Evolutionary conservation across 2,888 invertebrate species (phyloP).

Genomic region (Chrysina gloriosa): DNA sequence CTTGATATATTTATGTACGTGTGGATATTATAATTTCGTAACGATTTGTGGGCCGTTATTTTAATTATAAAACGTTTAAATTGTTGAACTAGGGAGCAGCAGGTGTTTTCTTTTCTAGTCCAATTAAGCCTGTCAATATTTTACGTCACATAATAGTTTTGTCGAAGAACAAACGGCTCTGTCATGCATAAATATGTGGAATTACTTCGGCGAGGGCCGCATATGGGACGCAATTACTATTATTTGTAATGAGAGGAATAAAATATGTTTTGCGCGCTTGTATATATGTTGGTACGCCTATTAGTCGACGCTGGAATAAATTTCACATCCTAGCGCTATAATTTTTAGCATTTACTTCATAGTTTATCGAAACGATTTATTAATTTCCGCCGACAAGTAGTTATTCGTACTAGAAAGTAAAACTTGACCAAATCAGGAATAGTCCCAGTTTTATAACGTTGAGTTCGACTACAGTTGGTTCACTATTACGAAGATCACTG

Average conservation of each 20-base stretch:
- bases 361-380: too few species aligned
- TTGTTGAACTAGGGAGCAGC: slow-evolving; percentile 26
- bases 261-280: neutral
- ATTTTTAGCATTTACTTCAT: too few species aligned
- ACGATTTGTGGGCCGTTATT: slow-evolving; percentile 31
- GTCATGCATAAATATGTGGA: neutral
- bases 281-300: too few species aligned
- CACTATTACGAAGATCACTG: too few species aligned
- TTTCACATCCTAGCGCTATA: too few species aligned
- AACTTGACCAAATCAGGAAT: too few species aligned
- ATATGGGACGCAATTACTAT: neutral
- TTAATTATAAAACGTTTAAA: slow-evolving; percentile 35
- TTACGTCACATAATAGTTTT: slow-evolving; percentile 5
- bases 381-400: too few species aligned
- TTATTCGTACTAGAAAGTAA: too few species aligned
- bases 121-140: slow-evolving; percentile 28
- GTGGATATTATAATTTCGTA: slow-evolving; percentile 15
- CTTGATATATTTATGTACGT: slow-evolving; percentile 7
- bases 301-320: too few species aligned
- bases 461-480: too few species aligned
- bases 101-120: slow-evolving; percentile 29
- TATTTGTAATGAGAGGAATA: neutral
- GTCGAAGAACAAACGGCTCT: neutral
- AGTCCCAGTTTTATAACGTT: too few species aligned
- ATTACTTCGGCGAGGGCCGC: neutral